Evolutionary conservation across 2,888 invertebrate species (phyloP).

Genomic region (Cheilosia scutellata): DNA sequence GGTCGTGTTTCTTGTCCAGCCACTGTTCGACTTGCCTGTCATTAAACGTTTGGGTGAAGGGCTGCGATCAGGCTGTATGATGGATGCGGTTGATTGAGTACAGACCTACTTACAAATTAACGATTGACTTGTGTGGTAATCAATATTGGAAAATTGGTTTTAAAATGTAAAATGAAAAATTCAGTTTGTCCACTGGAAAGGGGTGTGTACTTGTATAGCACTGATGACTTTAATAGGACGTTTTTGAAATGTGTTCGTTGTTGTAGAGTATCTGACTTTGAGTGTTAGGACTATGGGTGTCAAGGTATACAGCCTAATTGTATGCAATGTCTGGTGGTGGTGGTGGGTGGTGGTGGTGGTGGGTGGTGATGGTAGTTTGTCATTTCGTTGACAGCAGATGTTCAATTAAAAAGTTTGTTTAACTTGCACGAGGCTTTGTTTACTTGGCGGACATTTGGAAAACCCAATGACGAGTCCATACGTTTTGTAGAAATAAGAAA

Average conservation of each 20-base stretch:
- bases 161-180: background rate
- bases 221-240: background rate
- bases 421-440: background rate
- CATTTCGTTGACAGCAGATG: background rate
- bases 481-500: background rate
- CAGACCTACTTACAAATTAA: background rate
- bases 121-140: background rate
- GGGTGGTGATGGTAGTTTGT: too few relatives aligned
- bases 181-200: background rate
- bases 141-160: slow-evolving; percentile 24
- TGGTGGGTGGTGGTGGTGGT: background rate
- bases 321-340: background rate
- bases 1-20: slow-evolving; percentile 34
- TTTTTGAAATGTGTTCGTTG: background rate
- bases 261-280: background rate
- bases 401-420: slow-evolving; percentile 8
- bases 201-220: background rate
- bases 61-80: background rate
- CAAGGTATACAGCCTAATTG: slow-evolving; percentile 35
- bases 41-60: slow-evolving; percentile 1
- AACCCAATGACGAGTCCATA: background rate
- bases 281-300: too few relatives aligned
- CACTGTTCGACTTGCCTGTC: slow-evolving; percentile 5
- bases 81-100: background rate
- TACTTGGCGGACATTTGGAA: background rate